Evolutionary conservation across 2,797 vertebrate genomes (phyloP).

Genomic region (Myotis findleyi): DNA sequence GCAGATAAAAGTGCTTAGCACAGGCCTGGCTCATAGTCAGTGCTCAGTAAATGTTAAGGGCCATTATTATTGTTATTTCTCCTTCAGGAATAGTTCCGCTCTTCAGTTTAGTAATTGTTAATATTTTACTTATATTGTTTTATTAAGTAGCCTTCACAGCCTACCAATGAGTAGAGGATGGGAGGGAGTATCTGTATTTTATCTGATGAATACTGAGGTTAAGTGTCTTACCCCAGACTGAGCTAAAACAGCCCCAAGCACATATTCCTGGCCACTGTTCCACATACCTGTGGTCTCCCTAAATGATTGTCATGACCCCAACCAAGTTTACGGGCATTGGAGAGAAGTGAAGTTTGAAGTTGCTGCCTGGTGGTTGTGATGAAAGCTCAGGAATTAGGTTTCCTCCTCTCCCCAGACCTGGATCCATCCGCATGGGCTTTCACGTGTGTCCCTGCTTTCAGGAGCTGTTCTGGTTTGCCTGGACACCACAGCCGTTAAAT

Average conservation of each 20-base stretch:
- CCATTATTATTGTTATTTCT: rapidly evolving
- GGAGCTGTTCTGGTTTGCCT: background rate
- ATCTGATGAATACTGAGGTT: rapidly evolving
- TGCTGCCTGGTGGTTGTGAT: rapidly evolving
- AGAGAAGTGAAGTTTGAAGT: too few species aligned
- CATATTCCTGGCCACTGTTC: background rate
- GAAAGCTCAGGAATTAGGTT: background rate
- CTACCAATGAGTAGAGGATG: background rate
- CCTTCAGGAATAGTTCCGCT: background rate
- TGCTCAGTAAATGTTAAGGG: rapidly evolving
- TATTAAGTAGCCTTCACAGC: background rate
- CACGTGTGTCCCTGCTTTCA: background rate
- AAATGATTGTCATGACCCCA: background rate
- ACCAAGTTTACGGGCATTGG: rapidly evolving
- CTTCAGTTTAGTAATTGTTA: background rate
- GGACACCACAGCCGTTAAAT: rapidly evolving
- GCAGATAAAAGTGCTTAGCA: rapidly evolving
- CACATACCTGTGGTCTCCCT: background rate
- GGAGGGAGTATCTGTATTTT: too few species aligned
- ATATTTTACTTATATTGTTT: background rate
- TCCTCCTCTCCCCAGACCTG: too few species aligned
- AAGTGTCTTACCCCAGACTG: background rate
- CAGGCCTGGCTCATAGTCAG: rapidly evolving
- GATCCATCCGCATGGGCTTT: rapidly evolving
- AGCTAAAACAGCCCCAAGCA: background rate